A percentile compares a stretch with the other conserved stretches of the same genome.
These are phyloP conservation scores for Nothocercus nigrocapillus DNA, from an alignment of 2,113 vertebrate genomes.

Conservation along the genomic window DNA sequence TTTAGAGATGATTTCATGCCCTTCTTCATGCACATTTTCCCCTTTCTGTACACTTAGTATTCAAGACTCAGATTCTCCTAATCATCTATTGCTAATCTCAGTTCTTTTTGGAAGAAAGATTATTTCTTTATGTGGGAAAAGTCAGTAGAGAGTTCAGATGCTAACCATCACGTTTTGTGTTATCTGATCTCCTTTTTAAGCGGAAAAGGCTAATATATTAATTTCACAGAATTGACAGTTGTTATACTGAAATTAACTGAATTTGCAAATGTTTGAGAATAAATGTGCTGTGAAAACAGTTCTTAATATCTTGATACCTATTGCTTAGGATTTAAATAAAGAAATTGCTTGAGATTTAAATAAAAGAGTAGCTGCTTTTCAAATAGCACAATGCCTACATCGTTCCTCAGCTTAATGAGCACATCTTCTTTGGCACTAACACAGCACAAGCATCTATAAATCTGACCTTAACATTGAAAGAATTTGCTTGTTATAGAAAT, in stretches of 20 bases:
- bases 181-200: not conserved
- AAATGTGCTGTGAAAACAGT: not conserved
- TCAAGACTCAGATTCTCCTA: not conserved
- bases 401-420: constrained; percentile 9
- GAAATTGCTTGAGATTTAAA: not conserved
- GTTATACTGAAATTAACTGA: constrained; percentile 15
- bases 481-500: constrained; percentile 49
- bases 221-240: not conserved
- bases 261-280: not conserved
- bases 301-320: not conserved
- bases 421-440: not conserved
- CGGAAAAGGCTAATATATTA: not conserved
- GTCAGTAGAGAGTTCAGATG: not conserved
- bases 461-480: not conserved
- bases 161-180: not conserved
- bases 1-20: not conserved
- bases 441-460: constrained; percentile 24
- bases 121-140: constrained; percentile 18
- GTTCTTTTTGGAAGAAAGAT: constrained; percentile 36
- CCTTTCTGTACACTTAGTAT: not conserved
- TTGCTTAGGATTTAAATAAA: constrained; percentile 17
- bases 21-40: not conserved
- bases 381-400: not conserved
- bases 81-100: not conserved
- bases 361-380: constrained; percentile 16